Conservation (phyloP, 1,140 invertebrate species). For the Sminthurinus signatus region DNA sequence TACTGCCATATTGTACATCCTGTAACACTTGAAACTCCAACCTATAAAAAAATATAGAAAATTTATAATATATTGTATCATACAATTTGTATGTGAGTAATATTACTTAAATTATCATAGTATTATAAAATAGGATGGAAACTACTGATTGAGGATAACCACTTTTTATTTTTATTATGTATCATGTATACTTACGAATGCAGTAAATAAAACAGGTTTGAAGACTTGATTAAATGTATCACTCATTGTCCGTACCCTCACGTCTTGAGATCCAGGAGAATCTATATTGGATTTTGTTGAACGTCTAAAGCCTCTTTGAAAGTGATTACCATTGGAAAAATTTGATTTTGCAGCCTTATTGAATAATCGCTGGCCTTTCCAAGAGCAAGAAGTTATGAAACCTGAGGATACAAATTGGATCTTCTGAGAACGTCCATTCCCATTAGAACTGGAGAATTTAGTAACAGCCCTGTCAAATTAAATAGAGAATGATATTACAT, state of each 20-base stretch:
- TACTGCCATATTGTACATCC: conserved; percentile 81
- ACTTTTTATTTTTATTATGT: neutral
- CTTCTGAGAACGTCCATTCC: too few relatives aligned
- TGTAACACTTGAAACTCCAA: conserved; percentile 63
- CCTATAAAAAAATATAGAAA: conserved; percentile 50
- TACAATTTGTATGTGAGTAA: too few relatives aligned
- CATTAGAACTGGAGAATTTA: too few relatives aligned
- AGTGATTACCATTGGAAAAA: neutral
- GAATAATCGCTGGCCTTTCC: too few relatives aligned
- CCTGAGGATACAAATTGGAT: too few relatives aligned
- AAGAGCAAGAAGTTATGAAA: too few relatives aligned
- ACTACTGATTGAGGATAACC: neutral
- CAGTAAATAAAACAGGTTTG: conserved; percentile 35
- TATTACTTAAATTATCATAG: neutral
- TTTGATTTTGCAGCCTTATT: too few relatives aligned
- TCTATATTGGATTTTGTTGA: neutral
- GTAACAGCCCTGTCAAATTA: too few relatives aligned
- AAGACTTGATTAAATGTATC: conserved; percentile 7
- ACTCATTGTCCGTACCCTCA: neutral
- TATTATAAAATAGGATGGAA: too few relatives aligned
- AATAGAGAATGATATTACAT: too few relatives aligned
- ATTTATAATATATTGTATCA: neutral
- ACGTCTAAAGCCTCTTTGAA: conserved; percentile 3
- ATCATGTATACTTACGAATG: conserved; percentile 26
- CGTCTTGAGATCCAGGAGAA: neutral